Base-by-base conservation (phyloP, 2,797 vertebrate genomes). In the Diplodus sargus region DNA sequence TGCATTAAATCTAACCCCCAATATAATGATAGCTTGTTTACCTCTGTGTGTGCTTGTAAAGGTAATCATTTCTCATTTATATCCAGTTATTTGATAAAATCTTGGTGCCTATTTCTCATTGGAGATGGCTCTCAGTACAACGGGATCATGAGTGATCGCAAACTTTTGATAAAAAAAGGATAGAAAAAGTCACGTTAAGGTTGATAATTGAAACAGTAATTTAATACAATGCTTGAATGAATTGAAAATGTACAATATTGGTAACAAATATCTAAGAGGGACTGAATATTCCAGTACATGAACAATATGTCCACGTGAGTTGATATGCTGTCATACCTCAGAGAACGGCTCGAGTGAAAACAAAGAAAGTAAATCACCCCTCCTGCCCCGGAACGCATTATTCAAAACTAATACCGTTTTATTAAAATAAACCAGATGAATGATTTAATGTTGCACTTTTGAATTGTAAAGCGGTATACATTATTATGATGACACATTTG, bases 401-500 rank as follows among this genome's bases (percentile, higher is more conserved):
- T 90, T 90, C 81, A 86, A 81, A 89, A 85, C 74, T 39, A 84
- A 84, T 67, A 79, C 76, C 71, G 71, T 83, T 91, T 85, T 87
- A 90, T 90, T 90, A 75, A 86, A 85, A 90, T 82, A 86, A 80
- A 85, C 48, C 61, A 54, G 60, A 82, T 81, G 74, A 81, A 73
- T 87, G 82, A 91, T 90, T 93, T 87, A 89, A 83, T 83, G 83
- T 70, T 81, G 79, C 75, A 85, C 80, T 88, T 90, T 84, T 87
- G 81, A 91, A 90, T 90, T 89, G 71, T 85, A 88, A 92, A 91
- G 77, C 76, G 68, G 74, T 87, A 62, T 81, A 81, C 70, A 86
- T 93, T 85, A 86, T 88, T 76, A 86, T 89, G 79, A 89, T 84
- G 78, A 74, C 82, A 87, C 83, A 87, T 92, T 90, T 92, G 87